Conservation (phyloP, 1,140 invertebrate genomes). For the Megalonaias nervosa region DNA sequence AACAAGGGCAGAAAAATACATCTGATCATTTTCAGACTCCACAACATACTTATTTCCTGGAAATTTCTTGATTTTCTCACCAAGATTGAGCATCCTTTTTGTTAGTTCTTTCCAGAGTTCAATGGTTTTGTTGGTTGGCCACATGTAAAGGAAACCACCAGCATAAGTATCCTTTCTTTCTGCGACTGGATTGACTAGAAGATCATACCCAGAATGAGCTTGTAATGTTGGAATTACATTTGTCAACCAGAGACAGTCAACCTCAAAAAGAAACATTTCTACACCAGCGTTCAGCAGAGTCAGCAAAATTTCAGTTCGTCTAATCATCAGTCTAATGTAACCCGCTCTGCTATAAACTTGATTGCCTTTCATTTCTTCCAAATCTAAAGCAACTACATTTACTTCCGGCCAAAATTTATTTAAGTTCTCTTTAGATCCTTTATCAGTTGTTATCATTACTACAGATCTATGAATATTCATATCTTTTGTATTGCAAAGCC, state of each 20-base stretch:
- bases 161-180: slow-evolving; percentile 31
- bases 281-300: slow-evolving; percentile 42
- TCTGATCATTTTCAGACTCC: slow-evolving; percentile 51
- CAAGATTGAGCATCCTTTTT: slow-evolving; percentile 31
- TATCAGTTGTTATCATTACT: slow-evolving; percentile 51
- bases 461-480: slow-evolving; percentile 52
- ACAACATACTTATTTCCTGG: slow-evolving; percentile 19
- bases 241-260: slow-evolving; percentile 58
- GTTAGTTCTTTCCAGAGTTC: slow-evolving; percentile 44
- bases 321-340: slow-evolving; percentile 54
- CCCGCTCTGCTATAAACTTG: slow-evolving; percentile 54
- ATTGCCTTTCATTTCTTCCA: slow-evolving; percentile 29
- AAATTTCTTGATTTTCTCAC: slow-evolving; percentile 29
- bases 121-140: slow-evolving; percentile 41
- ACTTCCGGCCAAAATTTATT: slow-evolving; percentile 49
- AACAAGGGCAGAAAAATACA: slow-evolving; percentile 39
- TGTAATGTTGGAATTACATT: slow-evolving; percentile 44
- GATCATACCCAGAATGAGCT: slow-evolving; percentile 31
- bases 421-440: slow-evolving; percentile 35
- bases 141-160: slow-evolving; percentile 52
- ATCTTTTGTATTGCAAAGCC: slow-evolving; percentile 58
- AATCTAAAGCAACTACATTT: slow-evolving; percentile 37
- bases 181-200: slow-evolving; percentile 46
- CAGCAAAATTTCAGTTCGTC: slow-evolving; percentile 45
- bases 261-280: slow-evolving; percentile 57